These are phyloP conservation scores for Actinia equina DNA, from an alignment of 64 coral and sea anemone genomes.

Conservation along the genomic window DNA sequence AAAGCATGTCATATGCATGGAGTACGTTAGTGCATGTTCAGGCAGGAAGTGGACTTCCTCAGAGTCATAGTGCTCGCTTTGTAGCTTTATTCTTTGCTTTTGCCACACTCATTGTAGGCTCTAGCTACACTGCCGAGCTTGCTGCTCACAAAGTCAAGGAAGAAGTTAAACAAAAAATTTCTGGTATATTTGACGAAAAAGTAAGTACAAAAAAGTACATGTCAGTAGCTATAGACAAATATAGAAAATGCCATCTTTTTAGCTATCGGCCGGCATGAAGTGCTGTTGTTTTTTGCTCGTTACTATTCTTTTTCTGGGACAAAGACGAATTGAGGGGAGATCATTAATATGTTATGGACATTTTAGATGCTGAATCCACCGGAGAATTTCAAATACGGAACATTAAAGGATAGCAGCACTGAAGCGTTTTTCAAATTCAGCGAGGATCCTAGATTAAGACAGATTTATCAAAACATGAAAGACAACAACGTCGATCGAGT, in stretches of 20 bases:
- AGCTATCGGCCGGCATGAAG: too few species aligned
- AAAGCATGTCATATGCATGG: conserved; percentile 77
- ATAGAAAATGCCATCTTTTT: too few species aligned
- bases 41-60: conserved; percentile 60
- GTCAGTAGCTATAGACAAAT: too few species aligned
- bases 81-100: conserved; percentile 63
- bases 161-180: conserved; percentile 42
- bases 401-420: conserved; percentile 67
- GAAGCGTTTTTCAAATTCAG: conserved; percentile 66
- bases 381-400: conserved; percentile 51
- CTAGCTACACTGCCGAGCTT: conserved; percentile 66
- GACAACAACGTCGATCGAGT: conserved; percentile 50
- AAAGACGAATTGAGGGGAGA: too few species aligned
- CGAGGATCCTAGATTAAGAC: conserved; percentile 41
- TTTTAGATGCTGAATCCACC: conserved; percentile 71
- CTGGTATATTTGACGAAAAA: conserved; percentile 77
- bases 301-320: too few species aligned
- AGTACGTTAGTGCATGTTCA: conserved; percentile 60
- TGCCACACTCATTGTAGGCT: conserved; percentile 65
- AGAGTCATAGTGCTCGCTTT: conserved; percentile 57
- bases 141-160: conserved; percentile 75
- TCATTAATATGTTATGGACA: too few species aligned
- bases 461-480: conserved; percentile 70
- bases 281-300: too few species aligned
- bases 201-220: conserved; percentile 7